These are phyloP conservation scores for Perodicticus potto DNA, from an alignment of 2,797 vertebrate genomes.

Conservation along the genomic window DNA sequence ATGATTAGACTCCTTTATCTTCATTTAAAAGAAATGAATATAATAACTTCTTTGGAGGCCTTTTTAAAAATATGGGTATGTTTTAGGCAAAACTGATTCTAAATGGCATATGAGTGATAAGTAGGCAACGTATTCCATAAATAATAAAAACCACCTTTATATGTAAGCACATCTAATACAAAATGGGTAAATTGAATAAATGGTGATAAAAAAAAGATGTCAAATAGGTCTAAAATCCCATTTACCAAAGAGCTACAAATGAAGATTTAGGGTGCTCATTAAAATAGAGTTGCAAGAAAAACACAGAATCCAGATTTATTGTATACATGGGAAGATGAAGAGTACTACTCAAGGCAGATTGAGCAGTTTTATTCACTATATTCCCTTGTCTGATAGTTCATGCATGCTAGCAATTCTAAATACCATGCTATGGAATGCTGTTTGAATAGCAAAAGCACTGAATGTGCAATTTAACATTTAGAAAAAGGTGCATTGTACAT, in stretches of 20 bases:
- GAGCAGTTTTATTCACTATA: not conserved
- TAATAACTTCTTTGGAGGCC: not conserved
- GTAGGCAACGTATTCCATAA: constrained; percentile 35
- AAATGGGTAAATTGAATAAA: constrained; percentile 17
- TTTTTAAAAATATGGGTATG: not conserved
- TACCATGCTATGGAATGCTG: not conserved
- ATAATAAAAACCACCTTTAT: constrained; percentile 28
- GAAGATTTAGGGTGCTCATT: constrained; percentile 15
- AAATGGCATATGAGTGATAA: not conserved
- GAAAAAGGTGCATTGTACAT: not conserved
- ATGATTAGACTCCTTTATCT: not conserved
- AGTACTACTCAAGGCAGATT: not conserved
- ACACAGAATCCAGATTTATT: not conserved
- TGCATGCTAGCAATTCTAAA: constrained; percentile 31
- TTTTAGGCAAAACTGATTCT: constrained; percentile 39
- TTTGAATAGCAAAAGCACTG: constrained; percentile 34
- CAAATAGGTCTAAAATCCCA: constrained; percentile 3
- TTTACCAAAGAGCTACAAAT: not conserved
- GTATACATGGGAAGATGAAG: not conserved
- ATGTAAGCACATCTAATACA: constrained; percentile 25
- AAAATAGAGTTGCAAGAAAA: not conserved
- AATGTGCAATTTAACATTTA: not conserved
- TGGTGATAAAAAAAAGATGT: constrained; percentile 27
- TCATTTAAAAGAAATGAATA: constrained; percentile 43
- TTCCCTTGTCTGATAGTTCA: constrained; percentile 13